These are phyloP conservation scores for Brachynemurus nebulosus DNA, from an alignment of 2,888 invertebrate species.

Conservation along the genomic window DNA sequence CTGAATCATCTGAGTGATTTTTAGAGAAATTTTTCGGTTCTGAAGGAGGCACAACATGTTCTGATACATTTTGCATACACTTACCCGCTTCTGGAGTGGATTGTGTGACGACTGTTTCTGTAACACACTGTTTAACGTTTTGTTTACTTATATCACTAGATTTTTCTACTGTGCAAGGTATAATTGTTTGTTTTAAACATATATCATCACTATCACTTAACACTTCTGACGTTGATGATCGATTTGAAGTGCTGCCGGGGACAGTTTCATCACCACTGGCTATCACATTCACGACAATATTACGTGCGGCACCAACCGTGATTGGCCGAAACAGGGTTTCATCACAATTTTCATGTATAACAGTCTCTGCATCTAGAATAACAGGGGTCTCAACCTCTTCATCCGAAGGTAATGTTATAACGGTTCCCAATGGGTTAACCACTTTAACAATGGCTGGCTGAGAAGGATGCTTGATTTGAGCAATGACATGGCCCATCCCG, in stretches of 20 bases:
- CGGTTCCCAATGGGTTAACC: conserved; percentile 65
- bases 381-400: conserved; percentile 27
- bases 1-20: no score
- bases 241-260: conserved; percentile 26
- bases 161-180: background rate
- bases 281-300: conserved; percentile 20
- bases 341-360: conserved; percentile 46
- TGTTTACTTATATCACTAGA: background rate
- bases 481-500: conserved; percentile 36
- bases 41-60: no score
- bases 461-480: conserved; percentile 29
- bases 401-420: conserved; percentile 38
- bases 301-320: conserved; percentile 38
- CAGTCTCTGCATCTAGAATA: conserved; percentile 19
- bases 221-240: conserved; percentile 28
- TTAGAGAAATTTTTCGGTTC: no score
- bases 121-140: background rate
- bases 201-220: conserved; percentile 5
- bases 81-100: no score
- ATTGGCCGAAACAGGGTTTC: conserved; percentile 56
- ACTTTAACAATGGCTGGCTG: conserved; percentile 46
- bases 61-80: no score
- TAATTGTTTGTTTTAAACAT: conserved; percentile 9
- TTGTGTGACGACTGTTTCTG: no score
- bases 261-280: conserved; percentile 20